Percentiles rank a stretch among this genome's conserved stretches.
Conservation (phyloP, 1,140 invertebrate genomes). For the Aricia agestis region DNA sequence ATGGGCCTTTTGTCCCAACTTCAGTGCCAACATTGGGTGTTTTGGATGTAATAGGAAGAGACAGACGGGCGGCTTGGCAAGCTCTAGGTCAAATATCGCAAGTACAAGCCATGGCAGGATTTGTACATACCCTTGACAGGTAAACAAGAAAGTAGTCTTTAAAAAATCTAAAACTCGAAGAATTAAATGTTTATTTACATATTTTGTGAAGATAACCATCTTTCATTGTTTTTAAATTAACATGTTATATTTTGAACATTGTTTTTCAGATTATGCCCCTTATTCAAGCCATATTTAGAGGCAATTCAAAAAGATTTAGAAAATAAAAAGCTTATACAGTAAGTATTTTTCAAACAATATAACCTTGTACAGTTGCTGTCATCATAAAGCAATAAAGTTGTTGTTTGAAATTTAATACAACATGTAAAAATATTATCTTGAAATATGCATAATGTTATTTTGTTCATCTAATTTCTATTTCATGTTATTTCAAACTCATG, state of each 20-base stretch:
- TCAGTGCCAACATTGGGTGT: slow-evolving; percentile 92
- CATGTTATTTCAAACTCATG: too few relatives aligned
- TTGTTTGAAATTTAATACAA: slow-evolving; percentile 8
- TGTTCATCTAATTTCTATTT: too few relatives aligned
- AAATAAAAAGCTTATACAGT: slow-evolving; percentile 81
- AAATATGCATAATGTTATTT: neutral
- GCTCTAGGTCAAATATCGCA: slow-evolving; percentile 89
- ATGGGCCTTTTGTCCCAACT: slow-evolving; percentile 88
- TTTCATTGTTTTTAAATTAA: neutral
- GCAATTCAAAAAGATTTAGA: slow-evolving; percentile 92
- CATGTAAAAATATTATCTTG: neutral
- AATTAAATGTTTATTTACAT: too few relatives aligned
- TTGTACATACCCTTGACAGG: slow-evolving; percentile 91
- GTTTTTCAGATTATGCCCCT: slow-evolving; percentile 82
- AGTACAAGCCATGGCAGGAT: slow-evolving; percentile 93
- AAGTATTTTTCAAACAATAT: slow-evolving; percentile 33
- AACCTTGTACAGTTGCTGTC: slow-evolving; percentile 20
- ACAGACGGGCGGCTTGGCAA: slow-evolving; percentile 95
- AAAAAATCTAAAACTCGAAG: neutral
- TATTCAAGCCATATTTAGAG: slow-evolving; percentile 94
- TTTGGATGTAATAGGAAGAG: slow-evolving; percentile 95
- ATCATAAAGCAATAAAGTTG: slow-evolving; percentile 5
- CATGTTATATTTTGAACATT: neutral
- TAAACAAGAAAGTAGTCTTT: slow-evolving; percentile 30
- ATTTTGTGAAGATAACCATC: too few relatives aligned